Evolutionary conservation across 2,888 invertebrate genomes (phyloP), one percentile per base, ranked within the genome.

Genomic region (Lathronympha strigana): DNA sequence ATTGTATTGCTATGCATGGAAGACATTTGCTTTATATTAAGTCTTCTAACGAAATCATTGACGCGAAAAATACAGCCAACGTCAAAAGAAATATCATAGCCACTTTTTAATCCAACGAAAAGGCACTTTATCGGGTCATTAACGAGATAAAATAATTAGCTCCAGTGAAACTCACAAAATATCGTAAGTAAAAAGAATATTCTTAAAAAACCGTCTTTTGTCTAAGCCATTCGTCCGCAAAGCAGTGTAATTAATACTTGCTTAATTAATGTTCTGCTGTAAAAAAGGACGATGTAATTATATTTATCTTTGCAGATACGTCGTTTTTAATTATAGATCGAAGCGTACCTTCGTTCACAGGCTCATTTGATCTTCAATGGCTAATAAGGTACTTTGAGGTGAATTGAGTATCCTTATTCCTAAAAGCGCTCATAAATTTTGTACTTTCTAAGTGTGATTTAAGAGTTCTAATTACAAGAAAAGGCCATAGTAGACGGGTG

Each of bases 71-170:
- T 36, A 36, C 23, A 2, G 23, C 15, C 17, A 17, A 19, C n/a
- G 13, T 43, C 17, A 55, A 40, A 43, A 19, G 19, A 55, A 40
- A 17, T 54, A 38, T 5, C 5, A 25, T 13, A 15, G 5, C 2
- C 5, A 9, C 23, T 6, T 8, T 17, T 2, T 17, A 6, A 45
- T 31, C 43, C 19, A 2, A 19, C 31, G 21, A 45, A 45, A 45
- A n/a, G 55, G 21, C 43, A 31, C 3, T 57, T 21, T 21, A 45
- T 31, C 17, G 19, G 19, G 28, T 21, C 31, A 31, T 31, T 45
- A 21, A 19, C 43, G 51, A 33, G 40, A 43, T 53, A 33, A 61
- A 61, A 61, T 61, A 61, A 61, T 61, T 61, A 53, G 61, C 21
- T 53, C 8, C 51, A 43, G 15, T 17, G 1, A n/a, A n/a, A 13